Evolutionary conservation across 30 jellyfish, hydroid and myxozoan species (phyloP).

Genomic region (Sanderia malayensis): DNA sequence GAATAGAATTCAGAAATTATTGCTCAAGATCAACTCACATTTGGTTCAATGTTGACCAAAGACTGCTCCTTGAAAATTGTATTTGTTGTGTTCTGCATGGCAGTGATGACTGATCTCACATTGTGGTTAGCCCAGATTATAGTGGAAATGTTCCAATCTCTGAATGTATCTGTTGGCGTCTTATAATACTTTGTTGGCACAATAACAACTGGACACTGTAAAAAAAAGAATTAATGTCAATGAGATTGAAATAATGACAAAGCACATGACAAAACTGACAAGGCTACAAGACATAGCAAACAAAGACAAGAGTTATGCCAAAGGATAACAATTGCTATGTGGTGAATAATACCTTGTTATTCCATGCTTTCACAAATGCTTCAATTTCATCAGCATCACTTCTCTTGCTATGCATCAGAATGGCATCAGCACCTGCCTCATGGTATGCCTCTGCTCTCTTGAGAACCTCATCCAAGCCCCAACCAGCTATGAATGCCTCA

Average conservation of each 20-base stretch:
- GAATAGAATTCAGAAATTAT: no score
- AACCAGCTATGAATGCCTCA: conserved; percentile 95
- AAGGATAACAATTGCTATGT: no score
- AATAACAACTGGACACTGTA: conserved; percentile 82
- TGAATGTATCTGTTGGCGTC: conserved; percentile 86
- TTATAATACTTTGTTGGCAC: conserved; percentile 93
- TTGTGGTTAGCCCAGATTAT: conserved; percentile 95
- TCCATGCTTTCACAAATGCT: conserved; percentile 86
- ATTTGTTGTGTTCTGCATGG: conserved; percentile 83
- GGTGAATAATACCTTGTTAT: conserved; percentile 83
- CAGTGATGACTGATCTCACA: conserved; percentile 79
- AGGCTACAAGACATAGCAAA: no score
- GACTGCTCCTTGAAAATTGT: conserved; percentile 83
- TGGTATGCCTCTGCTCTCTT: conserved; percentile 85
- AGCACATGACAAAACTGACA: no score
- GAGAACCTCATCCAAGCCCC: conserved; percentile 94
- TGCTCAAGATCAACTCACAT: conserved; percentile 60
- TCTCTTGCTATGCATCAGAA: conserved; percentile 88
- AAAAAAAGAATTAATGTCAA: neutral
- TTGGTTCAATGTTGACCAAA: conserved; percentile 61
- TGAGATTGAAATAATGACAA: no score
- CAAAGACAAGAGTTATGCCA: no score
- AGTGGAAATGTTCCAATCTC: conserved; percentile 90
- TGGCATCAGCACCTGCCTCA: conserved; percentile 98
- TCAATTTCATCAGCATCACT: conserved; percentile 85